These are phyloP conservation scores for Baronia brevicornis DNA, from an alignment of 2,888 invertebrate genomes.

Conservation along the genomic window DNA sequence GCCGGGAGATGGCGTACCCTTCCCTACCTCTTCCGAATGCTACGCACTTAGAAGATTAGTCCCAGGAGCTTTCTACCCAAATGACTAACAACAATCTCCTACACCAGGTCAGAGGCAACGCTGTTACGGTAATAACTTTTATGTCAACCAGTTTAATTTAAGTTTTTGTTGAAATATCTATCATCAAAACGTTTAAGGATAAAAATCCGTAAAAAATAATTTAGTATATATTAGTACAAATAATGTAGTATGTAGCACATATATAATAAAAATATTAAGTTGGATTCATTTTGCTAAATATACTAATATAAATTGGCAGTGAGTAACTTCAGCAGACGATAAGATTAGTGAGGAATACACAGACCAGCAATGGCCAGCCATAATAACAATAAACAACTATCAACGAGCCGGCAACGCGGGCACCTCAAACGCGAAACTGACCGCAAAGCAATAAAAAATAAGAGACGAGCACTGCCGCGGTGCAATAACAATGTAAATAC, in stretches of 20 bases:
- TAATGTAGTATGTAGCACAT: too few species aligned
- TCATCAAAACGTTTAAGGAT: too few species aligned
- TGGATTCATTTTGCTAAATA: too few species aligned
- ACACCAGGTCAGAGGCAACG: constrained; percentile 24
- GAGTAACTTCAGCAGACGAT: too few species aligned
- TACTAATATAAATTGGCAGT: too few species aligned
- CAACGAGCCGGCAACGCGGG: constrained; percentile 2
- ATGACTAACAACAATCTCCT: constrained; percentile 47
- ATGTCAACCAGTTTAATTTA: background rate
- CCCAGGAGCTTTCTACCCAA: constrained; percentile 54
- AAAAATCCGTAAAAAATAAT: too few species aligned
- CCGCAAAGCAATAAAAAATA: constrained; percentile 62
- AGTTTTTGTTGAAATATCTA: background rate
- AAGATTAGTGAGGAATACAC: too few species aligned
- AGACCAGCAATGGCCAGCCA: too few species aligned
- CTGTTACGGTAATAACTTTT: constrained; percentile 21
- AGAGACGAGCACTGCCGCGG: constrained; percentile 58
- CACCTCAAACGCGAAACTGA: constrained; percentile 30
- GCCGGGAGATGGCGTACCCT: constrained; percentile 26
- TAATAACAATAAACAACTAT: too few species aligned
- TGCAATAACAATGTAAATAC: constrained; percentile 67
- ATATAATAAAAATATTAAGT: too few species aligned
- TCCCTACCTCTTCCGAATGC: constrained; percentile 36
- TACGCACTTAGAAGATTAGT: constrained; percentile 75
- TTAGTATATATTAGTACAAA: too few species aligned